Base-by-base conservation (phyloP, 1,140 invertebrate genomes). In the Pseudomyrmex cubaensis region DNA sequence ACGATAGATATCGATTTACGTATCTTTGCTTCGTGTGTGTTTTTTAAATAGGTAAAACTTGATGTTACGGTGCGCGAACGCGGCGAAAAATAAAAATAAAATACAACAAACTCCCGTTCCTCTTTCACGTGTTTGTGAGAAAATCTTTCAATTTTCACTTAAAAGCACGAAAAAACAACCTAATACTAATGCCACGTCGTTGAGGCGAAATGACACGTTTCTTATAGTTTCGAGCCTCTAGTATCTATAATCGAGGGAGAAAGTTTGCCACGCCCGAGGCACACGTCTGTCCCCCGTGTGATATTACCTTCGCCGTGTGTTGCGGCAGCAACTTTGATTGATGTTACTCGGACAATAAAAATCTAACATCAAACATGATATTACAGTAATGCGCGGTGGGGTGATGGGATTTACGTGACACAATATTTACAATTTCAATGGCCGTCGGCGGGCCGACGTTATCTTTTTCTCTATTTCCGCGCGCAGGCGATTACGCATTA, bases 231-330 rank as follows among this genome's bases (percentile, higher is more conserved):
- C 50, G 48, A 75, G 44, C 15, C 20, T 48, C 20, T 46, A 50
- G 59, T 63, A 75, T 63, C 73, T 75, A 75, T 50, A n/a, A 75
- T 63, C 46, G 59, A 63, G 73, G 35, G 35, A 75, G 73, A 75
- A 75, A 75, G 44, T 75, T 48, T 20, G 10, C 20, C 12, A 74
- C 25, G 73, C 73, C 59, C 12, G 73, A 44, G 44, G 73, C 54
- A 46, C 73, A 13, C 9, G 13, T 52, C 15, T 59, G 35, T 63
- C 46, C 2, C 20, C 62, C 48, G 15, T 50, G 73, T 75, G 59
- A 63, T 75, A 75, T 75, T 75, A 75, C 15, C 57, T 75, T 74
- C 56, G 12, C 57, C 59, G 46, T 75, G 35, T 35, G 35, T 35
- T 35, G 35, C 35, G 46, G 59, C 44, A 62, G 63, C 73, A 63